Evolutionary conservation across 1,140 invertebrate species (phyloP).

Genomic region (Protaetia brevitarsis): DNA sequence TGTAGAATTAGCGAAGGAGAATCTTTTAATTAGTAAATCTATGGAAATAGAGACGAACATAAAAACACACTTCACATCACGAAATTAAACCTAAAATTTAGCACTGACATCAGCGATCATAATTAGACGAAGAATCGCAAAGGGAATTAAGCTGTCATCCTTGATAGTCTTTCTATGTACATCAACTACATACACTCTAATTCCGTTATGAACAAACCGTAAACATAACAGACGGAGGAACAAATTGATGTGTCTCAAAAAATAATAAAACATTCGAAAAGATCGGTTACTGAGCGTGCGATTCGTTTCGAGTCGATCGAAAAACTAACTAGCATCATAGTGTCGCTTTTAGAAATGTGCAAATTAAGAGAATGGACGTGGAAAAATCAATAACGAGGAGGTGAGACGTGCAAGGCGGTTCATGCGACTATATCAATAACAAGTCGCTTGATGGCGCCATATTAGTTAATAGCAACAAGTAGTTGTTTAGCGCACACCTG

Average conservation of each 20-base stretch:
- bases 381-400: slow-evolving; percentile 19
- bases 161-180: too few species aligned
- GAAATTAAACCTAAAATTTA: too few species aligned
- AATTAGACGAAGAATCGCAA: too few species aligned
- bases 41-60: too few species aligned
- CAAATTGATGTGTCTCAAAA: not conserved
- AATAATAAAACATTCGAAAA: not conserved
- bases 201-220: not conserved
- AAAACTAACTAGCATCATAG: not conserved
- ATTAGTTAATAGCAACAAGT: slow-evolving; percentile 22
- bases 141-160: too few species aligned
- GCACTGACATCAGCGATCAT: too few species aligned
- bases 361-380: slow-evolving; percentile 20
- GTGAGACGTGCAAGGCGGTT: not conserved
- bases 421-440: slow-evolving; percentile 3
- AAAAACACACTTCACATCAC: too few species aligned
- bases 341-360: slow-evolving; percentile 21
- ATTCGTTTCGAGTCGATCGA: not conserved
- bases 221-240: slow-evolving; percentile 1
- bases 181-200: too few species aligned
- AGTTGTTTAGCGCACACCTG: not conserved
- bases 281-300: not conserved
- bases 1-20: too few species aligned
- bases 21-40: too few species aligned
- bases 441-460: slow-evolving; percentile 24